Conservation (phyloP, 2,113 vertebrate species). For the Caracal caracal region DNA sequence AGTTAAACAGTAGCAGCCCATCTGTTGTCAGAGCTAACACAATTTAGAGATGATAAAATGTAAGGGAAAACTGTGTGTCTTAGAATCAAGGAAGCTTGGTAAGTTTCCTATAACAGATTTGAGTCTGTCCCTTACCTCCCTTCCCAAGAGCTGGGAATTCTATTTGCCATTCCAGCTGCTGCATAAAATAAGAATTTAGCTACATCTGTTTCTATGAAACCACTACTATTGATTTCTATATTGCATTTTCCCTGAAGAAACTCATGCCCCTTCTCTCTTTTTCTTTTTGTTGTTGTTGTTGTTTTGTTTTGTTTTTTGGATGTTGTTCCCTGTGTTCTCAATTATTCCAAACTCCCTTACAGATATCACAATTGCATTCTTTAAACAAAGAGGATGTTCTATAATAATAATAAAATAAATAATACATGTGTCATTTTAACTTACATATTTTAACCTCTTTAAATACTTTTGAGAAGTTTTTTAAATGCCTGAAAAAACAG, state of each 20-base stretch:
- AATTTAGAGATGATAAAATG: neutral
- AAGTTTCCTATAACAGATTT: neutral
- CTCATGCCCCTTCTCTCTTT: neutral
- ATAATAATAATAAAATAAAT: constrained; percentile 6
- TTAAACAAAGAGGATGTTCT: neutral
- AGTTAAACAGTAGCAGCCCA: neutral
- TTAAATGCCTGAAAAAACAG: neutral
- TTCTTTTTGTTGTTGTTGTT: neutral
- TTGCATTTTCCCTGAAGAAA: neutral
- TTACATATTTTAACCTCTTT: constrained; percentile 34
- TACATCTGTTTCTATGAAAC: neutral
- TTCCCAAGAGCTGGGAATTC: neutral
- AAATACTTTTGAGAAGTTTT: neutral
- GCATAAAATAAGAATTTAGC: neutral
- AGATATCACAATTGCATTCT: neutral
- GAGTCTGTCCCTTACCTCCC: neutral
- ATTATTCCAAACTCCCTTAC: neutral
- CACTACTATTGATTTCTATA: neutral
- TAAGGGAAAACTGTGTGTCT: neutral
- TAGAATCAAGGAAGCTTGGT: neutral
- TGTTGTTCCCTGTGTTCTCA: neutral
- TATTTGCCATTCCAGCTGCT: constrained; percentile 24
- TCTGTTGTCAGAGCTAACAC: neutral
- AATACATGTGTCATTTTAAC: neutral
- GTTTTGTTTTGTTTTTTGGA: neutral